These are phyloP conservation scores for Rousettus leschenaultii DNA, from an alignment of 2,113 vertebrate genomes.

Conservation along the genomic window DNA sequence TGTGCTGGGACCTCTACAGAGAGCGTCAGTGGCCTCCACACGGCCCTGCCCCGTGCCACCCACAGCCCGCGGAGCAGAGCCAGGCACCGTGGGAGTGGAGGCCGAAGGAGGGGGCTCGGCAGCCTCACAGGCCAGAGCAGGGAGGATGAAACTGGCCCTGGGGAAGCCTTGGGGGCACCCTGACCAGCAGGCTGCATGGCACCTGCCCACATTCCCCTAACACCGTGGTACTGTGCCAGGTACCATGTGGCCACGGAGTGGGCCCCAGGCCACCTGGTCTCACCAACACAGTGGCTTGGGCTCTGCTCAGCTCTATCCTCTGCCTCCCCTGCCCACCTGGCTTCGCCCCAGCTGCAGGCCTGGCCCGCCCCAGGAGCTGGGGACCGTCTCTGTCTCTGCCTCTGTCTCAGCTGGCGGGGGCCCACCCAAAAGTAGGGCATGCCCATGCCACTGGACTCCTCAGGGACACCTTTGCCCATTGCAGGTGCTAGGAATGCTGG, in stretches of 20 bases:
- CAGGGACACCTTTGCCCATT: background rate
- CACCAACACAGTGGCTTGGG: rapidly evolving
- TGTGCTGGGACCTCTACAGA: rapidly evolving
- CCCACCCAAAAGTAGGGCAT: rapidly evolving
- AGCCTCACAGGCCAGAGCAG: background rate
- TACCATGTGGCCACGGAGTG: rapidly evolving
- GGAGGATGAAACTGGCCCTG: background rate
- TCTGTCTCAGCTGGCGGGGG: background rate
- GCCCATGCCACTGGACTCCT: rapidly evolving
- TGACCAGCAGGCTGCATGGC: rapidly evolving
- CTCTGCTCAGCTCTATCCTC: too few species aligned
- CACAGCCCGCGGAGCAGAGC: background rate
- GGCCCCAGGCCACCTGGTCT: rapidly evolving
- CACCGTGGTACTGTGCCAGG: too few species aligned
- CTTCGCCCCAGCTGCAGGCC: background rate
- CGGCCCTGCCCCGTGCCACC: background rate
- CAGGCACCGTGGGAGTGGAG: constrained; percentile 36
- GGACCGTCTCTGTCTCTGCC: background rate
- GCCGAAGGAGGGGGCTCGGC: rapidly evolving
- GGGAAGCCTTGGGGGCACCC: background rate
- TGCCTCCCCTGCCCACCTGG: rapidly evolving
- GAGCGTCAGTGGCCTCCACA: rapidly evolving
- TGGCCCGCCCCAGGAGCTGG: rapidly evolving
- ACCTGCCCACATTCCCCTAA: rapidly evolving
- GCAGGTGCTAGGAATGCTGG: constrained; percentile 53